Evolutionary conservation across 53 echinoderm and acorn worm species (phyloP), one percentile per base, ranked within the genome.

Genomic region (Arbacia lixula): DNA sequence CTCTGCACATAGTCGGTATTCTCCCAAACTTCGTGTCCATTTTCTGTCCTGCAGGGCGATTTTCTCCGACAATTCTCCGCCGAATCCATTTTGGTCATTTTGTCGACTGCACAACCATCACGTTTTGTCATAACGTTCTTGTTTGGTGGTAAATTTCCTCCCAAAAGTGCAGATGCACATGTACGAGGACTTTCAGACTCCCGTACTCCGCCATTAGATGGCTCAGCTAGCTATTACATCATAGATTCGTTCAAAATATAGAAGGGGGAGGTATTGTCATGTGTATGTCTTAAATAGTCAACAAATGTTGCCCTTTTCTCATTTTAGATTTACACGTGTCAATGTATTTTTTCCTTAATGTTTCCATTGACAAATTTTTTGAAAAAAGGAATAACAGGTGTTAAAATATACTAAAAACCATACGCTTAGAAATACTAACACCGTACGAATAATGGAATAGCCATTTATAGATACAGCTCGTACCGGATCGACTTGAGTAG

Each of bases 21-120:
- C 31, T 68, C 68, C 20, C 24, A 20, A 14, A 52, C 30, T 20
- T 84, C 68, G 9, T 33, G 53, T 16, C 67, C 53, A 33, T 84
- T 84, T 68, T 65, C 84, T 32, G 66, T 12, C 51, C 39, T 84
- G n/a, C 71, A 42, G 10, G 90, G 90, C 55, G 65, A 87, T 36
- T 75, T 84, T 56, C 24, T 79, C 28, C 62, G 55, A 31, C 51
- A 38, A 49, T 57, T 75, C 28, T 90, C 94, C 66, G 33, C 39
- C 72, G 43, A 83, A 68, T 94, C 89, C 75, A 86, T 82, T 56
- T 83, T 85, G 32, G 90, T 71, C 85, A 90, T 90, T 77, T 86
- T 91, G 57, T 69, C 81, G 27, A 71, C 32, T 11, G 61, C 11
- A 61, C 73, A 86, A 50, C 94, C 91, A 62, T 94, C 94, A 14